A percentile compares a stretch with the other conserved stretches of the same genome.
These are phyloP conservation scores for Mus minutoides DNA, from an alignment of 2,797 vertebrate species.

Conservation along the genomic window DNA sequence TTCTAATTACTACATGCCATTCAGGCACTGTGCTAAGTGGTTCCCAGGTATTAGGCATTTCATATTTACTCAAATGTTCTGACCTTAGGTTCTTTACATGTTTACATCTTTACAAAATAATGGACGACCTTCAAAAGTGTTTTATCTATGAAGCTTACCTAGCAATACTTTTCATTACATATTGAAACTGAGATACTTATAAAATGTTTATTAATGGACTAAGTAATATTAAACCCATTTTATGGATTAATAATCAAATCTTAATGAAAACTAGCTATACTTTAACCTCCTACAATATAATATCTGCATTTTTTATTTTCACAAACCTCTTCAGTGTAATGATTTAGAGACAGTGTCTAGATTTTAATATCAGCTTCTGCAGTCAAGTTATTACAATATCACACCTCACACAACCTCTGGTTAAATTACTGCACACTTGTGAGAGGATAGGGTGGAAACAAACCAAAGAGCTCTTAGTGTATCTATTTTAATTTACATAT, in stretches of 20 bases:
- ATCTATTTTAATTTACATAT: not conserved
- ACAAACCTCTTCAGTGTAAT: slow-evolving; percentile 36
- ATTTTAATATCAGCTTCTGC: slow-evolving; percentile 21
- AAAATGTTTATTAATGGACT: slow-evolving; percentile 23
- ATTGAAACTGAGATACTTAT: slow-evolving; percentile 17
- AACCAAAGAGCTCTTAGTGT: not conserved
- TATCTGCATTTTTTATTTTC: slow-evolving; percentile 34
- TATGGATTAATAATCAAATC: slow-evolving; percentile 10
- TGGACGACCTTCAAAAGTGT: not conserved
- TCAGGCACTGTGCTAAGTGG: not conserved
- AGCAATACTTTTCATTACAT: slow-evolving; percentile 28
- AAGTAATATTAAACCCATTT: slow-evolving; percentile 43
- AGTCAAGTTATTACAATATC: slow-evolving; percentile 6
- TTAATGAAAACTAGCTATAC: slow-evolving; percentile 33
- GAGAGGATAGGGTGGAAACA: not conserved
- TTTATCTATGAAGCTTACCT: not conserved
- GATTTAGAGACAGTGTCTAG: not conserved
- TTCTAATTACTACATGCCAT: not conserved
- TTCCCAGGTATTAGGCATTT: slow-evolving; percentile 26
- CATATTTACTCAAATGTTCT: slow-evolving; percentile 5
- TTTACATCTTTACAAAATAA: slow-evolving; percentile 13
- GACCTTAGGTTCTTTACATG: not conserved
- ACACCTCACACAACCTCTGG: not conserved
- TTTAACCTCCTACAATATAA: not conserved
- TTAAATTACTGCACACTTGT: slow-evolving; percentile 15